Percentiles rank a stretch among this genome's conserved stretches.
Conservation (phyloP, 2,113 vertebrate genomes). For the Podilymbus podiceps region DNA sequence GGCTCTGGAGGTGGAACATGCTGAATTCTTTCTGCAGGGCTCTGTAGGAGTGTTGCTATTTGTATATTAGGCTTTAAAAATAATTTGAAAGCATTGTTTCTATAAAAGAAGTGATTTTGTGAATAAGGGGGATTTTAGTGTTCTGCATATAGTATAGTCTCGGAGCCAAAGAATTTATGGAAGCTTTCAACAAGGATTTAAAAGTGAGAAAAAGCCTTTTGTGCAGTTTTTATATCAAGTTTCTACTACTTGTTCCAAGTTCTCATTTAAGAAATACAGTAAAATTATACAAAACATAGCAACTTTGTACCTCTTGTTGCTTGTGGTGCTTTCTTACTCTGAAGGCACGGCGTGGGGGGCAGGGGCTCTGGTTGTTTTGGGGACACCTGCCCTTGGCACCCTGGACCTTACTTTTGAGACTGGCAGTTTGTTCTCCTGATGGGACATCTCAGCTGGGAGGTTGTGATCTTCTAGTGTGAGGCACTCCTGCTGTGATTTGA, state of each 20-base stretch:
- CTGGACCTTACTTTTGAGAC: background rate
- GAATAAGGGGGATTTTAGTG: background rate
- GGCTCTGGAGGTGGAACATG: background rate
- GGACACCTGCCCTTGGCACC: background rate
- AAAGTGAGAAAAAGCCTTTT: background rate
- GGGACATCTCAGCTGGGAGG: background rate
- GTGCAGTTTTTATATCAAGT: background rate
- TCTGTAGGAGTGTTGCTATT: background rate
- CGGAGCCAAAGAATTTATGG: background rate
- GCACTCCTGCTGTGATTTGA: background rate
- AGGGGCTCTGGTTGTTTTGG: background rate
- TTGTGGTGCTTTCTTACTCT: background rate
- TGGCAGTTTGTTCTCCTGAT: background rate
- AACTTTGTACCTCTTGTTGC: background rate
- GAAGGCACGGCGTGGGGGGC: rapidly evolving
- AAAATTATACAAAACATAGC: background rate
- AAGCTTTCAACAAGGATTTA: background rate
- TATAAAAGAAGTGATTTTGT: background rate
- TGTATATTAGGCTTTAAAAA: background rate
- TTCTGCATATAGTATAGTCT: background rate
- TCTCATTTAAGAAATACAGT: background rate
- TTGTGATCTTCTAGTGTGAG: background rate
- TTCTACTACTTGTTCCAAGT: background rate
- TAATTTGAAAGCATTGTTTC: background rate
- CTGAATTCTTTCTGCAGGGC: background rate